These are phyloP conservation scores for Procavia capensis DNA, from an alignment of 2,113 vertebrate genomes.

Conservation along the genomic window DNA sequence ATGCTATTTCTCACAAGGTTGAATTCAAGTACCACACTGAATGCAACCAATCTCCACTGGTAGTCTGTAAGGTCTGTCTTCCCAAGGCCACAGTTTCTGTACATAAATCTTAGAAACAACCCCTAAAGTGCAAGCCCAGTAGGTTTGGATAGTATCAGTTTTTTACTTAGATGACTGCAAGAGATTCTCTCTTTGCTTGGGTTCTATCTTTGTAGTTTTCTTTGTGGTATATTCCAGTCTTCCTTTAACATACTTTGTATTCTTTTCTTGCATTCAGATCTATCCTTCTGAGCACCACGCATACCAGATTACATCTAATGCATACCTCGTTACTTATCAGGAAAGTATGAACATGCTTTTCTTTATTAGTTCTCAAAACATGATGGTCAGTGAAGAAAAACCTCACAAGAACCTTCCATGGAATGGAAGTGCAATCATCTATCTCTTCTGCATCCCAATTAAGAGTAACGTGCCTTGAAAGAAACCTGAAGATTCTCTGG, in stretches of 20 bases:
- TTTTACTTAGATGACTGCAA: not conserved
- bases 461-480: not conserved
- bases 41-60: not conserved
- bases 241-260: not conserved
- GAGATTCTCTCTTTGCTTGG: conserved; percentile 11
- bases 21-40: not conserved
- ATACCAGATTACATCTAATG: conserved; percentile 23
- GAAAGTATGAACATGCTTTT: not conserved
- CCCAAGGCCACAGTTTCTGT: not conserved
- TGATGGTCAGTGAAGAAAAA: conserved; percentile 50
- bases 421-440: not conserved
- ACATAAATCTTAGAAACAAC: conserved; percentile 6
- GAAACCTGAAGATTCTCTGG: conserved; percentile 19
- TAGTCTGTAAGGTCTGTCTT: not conserved
- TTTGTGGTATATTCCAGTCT: not conserved
- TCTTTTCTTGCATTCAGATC: conserved; percentile 38
- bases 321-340: conserved; percentile 23
- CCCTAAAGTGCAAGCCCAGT: not conserved
- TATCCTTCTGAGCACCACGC: not conserved
- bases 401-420: not conserved
- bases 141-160: not conserved
- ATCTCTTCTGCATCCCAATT: not conserved
- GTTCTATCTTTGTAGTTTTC: not conserved
- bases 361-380: conserved; percentile 52
- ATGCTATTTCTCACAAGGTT: not conserved